A percentile compares a stretch with the other conserved stretches of the same genome.
Evolutionary conservation across 2,888 invertebrate genomes (phyloP).

Genomic region (Acleris laterana): DNA sequence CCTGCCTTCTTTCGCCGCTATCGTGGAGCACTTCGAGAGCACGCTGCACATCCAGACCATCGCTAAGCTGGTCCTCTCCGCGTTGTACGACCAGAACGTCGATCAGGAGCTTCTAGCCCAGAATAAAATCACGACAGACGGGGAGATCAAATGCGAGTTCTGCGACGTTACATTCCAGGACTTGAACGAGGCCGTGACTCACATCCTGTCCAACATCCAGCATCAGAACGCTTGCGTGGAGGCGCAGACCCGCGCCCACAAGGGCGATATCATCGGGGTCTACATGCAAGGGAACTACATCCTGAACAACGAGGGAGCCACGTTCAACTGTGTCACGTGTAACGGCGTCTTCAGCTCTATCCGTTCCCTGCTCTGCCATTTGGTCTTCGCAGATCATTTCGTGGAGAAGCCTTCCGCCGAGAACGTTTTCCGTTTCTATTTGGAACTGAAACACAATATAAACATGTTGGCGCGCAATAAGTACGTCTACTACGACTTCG

Average conservation of each 20-base stretch:
- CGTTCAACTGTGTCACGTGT: conserved; percentile 66
- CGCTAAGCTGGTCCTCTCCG: conserved; percentile 63
- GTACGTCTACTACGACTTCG: conserved; percentile 73
- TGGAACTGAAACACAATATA: conserved; percentile 76
- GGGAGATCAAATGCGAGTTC: conserved; percentile 57
- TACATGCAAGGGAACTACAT: conserved; percentile 75
- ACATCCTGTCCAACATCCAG: conserved; percentile 60
- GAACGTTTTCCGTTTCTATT: conserved; percentile 74
- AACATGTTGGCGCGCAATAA: conserved; percentile 74
- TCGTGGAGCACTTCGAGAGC: conserved; percentile 75
- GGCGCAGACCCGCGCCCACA: conserved; percentile 53
- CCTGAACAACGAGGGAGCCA: conserved; percentile 67
- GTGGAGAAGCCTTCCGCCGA: conserved; percentile 61
- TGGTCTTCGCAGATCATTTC: conserved; percentile 74
- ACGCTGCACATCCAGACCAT: conserved; percentile 64
- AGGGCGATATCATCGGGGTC: conserved; percentile 73
- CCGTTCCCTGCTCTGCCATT: conserved; percentile 64
- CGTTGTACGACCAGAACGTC: conserved; percentile 56
- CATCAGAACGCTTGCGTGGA: conserved; percentile 66
- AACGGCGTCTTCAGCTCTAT: conserved; percentile 69
- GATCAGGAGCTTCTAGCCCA: conserved; percentile 55
- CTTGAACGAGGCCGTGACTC: conserved; percentile 57
- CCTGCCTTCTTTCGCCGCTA: conserved; percentile 71
- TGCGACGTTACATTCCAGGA: conserved; percentile 61
- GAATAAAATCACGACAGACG: conserved; percentile 55